A percentile compares a stretch with the other conserved stretches of the same genome.
phyloP scores from a whole-genome alignment of 1,140 invertebrate species.

The Reticulitermes speratus region DNA sequence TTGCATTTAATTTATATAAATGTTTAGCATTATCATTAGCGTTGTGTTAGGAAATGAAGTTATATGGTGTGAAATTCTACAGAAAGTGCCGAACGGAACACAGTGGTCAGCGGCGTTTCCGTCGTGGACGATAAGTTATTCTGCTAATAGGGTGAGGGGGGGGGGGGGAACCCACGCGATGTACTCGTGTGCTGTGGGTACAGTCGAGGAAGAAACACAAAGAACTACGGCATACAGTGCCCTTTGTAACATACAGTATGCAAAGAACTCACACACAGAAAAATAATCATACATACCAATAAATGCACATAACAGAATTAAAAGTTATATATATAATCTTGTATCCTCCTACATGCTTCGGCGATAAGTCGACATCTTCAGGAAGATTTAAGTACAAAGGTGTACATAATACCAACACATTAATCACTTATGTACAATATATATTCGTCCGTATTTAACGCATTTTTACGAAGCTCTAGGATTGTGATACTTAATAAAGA shows the following conservation, averaged over 20 bases:
- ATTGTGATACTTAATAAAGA: no score
- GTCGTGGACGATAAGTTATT: not conserved
- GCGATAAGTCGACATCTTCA: no score
- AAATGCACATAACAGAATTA: no score
- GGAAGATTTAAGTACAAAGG: no score
- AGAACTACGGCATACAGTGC: not conserved
- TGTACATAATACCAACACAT: no score
- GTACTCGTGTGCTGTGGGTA: not conserved
- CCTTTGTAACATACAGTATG: not conserved
- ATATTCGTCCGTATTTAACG: no score
- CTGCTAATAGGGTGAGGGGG: not conserved
- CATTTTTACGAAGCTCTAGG: no score
- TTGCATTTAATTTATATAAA: not conserved
- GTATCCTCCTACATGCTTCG: no score
- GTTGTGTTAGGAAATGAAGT: conserved; percentile 13
- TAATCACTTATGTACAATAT: no score
- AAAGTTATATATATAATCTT: no score
- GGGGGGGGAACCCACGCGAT: not conserved
- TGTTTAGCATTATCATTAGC: not conserved
- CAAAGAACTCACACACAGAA: not conserved
- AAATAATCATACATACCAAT: no score
- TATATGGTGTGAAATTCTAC: not conserved
- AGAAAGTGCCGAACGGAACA: not conserved
- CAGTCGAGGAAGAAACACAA: not conserved
- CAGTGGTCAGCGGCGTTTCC: not conserved